Evolutionary conservation across 1,140 invertebrate genomes (phyloP).

Genomic region (Sinonovacula constricta): DNA sequence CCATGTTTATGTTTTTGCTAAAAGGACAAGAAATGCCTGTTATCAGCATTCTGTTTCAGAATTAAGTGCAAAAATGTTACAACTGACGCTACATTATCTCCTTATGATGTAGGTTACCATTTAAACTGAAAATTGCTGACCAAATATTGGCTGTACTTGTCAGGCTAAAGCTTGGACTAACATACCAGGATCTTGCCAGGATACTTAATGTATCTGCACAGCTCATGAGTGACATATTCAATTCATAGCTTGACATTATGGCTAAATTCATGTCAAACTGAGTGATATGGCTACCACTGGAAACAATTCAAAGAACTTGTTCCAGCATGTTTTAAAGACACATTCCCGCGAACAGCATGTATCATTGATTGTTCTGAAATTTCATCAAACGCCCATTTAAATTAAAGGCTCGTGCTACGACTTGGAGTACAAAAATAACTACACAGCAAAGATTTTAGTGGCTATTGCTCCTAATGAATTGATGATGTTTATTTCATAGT

Average conservation of each 20-base stretch:
- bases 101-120: not conserved
- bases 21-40: not conserved
- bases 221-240: too few relatives aligned
- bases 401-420: too few relatives aligned
- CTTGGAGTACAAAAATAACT: constrained; percentile 55
- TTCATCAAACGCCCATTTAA: too few relatives aligned
- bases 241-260: not conserved
- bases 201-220: not conserved
- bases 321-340: constrained; percentile 18
- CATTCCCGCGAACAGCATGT: constrained; percentile 28
- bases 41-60: constrained; percentile 5
- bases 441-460: constrained; percentile 67
- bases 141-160: constrained; percentile 7
- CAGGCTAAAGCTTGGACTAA: constrained; percentile 1
- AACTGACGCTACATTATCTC: not conserved
- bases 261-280: not conserved
- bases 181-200: not conserved
- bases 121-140: not conserved
- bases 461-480: constrained; percentile 69
- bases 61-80: not conserved
- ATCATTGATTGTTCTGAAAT: constrained; percentile 60
- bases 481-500: too few relatives aligned
- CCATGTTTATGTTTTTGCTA: not conserved
- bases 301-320: constrained; percentile 25
- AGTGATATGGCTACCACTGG: constrained; percentile 43